Conservation (phyloP, 2,888 invertebrate species). For the Oxycera nigricornis region DNA sequence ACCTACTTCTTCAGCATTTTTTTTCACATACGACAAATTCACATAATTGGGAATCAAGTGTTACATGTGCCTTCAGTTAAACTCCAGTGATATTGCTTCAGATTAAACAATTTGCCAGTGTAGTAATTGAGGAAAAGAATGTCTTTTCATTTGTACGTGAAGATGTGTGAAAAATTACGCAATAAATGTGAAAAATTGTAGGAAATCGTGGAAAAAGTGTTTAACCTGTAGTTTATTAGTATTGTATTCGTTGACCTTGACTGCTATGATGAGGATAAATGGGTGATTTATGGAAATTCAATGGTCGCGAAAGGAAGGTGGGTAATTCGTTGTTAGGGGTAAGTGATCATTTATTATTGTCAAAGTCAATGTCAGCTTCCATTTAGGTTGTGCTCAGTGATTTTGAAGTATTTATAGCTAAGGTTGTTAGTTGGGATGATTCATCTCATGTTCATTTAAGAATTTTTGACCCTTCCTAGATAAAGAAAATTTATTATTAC, state of each 20-base stretch:
- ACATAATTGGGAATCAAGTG: conserved; percentile 20
- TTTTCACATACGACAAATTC: conserved; percentile 9
- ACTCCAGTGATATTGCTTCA: conserved; percentile 9
- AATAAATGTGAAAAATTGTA: conserved; percentile 26
- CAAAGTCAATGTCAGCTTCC: conserved; percentile 29
- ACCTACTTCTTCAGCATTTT: not conserved
- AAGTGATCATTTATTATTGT: not conserved
- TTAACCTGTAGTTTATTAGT: not conserved
- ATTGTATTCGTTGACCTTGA: conserved; percentile 34
- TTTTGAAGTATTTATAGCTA: too few species aligned
- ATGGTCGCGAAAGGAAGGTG: conserved; percentile 1
- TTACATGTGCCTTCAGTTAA: conserved; percentile 15
- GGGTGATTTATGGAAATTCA: not conserved
- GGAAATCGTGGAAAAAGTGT: not conserved
- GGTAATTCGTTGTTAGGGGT: not conserved
- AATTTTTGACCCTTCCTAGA: too few species aligned
- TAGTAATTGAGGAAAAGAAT: conserved; percentile 7
- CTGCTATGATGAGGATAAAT: conserved; percentile 1
- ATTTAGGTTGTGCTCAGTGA: not conserved
- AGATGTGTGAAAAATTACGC: conserved; percentile 34
- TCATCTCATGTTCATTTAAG: too few species aligned
- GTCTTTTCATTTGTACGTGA: conserved; percentile 14
- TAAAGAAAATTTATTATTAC: too few species aligned
- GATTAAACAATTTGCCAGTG: not conserved
- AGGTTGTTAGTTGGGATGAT: too few species aligned